A percentile compares a stretch with the other conserved stretches of the same genome.
Evolutionary conservation across 2,888 invertebrate species (phyloP).

Genomic region (Nephrotoma appendiculata): DNA sequence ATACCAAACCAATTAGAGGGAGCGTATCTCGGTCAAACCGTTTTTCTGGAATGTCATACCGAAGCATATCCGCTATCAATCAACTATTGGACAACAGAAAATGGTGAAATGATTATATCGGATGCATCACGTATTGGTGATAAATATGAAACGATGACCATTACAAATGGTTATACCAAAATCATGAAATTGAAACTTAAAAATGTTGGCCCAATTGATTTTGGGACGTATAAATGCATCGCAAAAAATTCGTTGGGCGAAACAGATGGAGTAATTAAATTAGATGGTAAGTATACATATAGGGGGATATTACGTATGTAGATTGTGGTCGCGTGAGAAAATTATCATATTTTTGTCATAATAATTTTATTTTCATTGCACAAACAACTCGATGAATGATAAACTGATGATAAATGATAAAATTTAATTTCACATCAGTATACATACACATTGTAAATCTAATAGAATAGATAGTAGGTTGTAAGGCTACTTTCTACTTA

Average conservation of each 20-base stretch:
- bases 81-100: slow-evolving; percentile 77
- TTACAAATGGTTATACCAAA: slow-evolving; percentile 66
- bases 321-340: not conserved
- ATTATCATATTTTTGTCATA: not conserved
- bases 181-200: slow-evolving; percentile 73
- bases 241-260: slow-evolving; percentile 73
- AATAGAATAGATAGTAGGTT: too few species aligned
- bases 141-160: slow-evolving; percentile 62
- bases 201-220: slow-evolving; percentile 54
- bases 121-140: slow-evolving; percentile 56
- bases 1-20: slow-evolving; percentile 77
- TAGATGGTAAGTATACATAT: slow-evolving; percentile 46
- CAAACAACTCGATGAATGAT: not conserved
- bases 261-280: slow-evolving; percentile 66
- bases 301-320: not conserved
- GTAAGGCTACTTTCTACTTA: too few species aligned
- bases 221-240: slow-evolving; percentile 68
- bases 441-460: too few species aligned
- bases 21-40: slow-evolving; percentile 67
- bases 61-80: slow-evolving; percentile 76
- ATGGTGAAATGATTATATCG: slow-evolving; percentile 74
- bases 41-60: slow-evolving; percentile 67
- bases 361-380: not conserved
- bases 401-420: too few species aligned
- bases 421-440: too few species aligned